Base-by-base conservation (phyloP, 2,113 vertebrate genomes). In the Nothobranchius furzeri region DNA sequence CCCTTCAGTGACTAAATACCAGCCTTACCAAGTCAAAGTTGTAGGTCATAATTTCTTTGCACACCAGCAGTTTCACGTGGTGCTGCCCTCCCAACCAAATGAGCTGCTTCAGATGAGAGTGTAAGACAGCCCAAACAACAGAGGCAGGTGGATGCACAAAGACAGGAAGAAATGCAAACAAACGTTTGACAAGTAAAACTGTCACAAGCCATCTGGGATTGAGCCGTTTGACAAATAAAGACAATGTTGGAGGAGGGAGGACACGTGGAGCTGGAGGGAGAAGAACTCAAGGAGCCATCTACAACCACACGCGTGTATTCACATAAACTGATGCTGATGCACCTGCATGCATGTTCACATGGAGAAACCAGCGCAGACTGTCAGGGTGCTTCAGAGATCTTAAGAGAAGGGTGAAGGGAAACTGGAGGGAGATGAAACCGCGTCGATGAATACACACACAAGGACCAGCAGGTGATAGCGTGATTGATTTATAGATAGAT, bases 401-500 rank as follows among this genome's bases (percentile, higher is more conserved):
- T 66, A 43, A 57, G 14, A 42, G 45, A 78, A 48, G 30, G 30
- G 30, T 30, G 30, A 30, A 30, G 30, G 30, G 30, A 67, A 64
- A 82, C 64, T 62, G 24, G 17, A 64, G 48, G 70, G 52, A 79
- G 77, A 81, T 85, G 66, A 67, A 70, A 84, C 30, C 62, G 59
- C 58, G 77, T 64, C 59, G 6, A 36, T 60, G 62, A 78, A 73
- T 64, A 40, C 50, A 15, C 48, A 42, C 54, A 60, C 37, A 59
- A 76, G 71, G 77, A 63, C 64, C 68, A 73, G 73, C 73, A 74
- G 86, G 84, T 79, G 77, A 86, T 49, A 6, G 47, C 17, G 50
- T 74, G 81, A 83, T 77, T 82, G 87, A 89, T 85, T 86, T 76
- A 87, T 79, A 71, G 70, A 78, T 76, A 65, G 82, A 77, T 81